Base-by-base conservation (phyloP, 2,888 invertebrate genomes). In the Drosophila basisetae region DNA sequence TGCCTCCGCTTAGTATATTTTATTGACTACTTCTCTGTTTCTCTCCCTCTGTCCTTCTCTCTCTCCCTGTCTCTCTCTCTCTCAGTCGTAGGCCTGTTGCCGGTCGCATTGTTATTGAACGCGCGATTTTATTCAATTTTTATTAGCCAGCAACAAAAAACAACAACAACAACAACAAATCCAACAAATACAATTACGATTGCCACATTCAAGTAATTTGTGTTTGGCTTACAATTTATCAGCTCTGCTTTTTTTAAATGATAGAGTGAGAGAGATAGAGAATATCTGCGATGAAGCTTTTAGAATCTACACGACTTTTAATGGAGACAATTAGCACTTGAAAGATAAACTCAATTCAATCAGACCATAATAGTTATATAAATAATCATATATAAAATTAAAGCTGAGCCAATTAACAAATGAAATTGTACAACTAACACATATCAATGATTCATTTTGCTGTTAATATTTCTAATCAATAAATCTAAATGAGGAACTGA, bases 81-180 rank as follows among this genome's bases (percentile, higher is more conserved):
- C 0, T 13, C 39, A 9, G 47, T 25, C 22, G 16, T 25, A n/a
- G 52, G 4, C 30, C 35, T 13, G 31, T 59, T 52, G 52, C 53
- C 30, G 31, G 41, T 25, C 28, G 49, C 58, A 69, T 54, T 64
- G 49, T 80, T 84, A 86, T 89, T 89, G 89, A 86, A 76, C 66
- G 86, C 76, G 84, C 84, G 84, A 89, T 81, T 86, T 86, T 89
- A 89, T 89, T 84, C 81, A 89, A 86, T 87, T 89, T 87, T 87
- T 84, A 89, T 82, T 80, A 84, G 68, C 66, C 25, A 67, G 53
- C 78, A 83, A 72, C 62, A 73, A 52, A 53, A 49, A 59, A 54
- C 52, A 47, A 25, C 16, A 37, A 18, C 35, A 60, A 43, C 9
- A 35, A 43, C 43, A 54, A 31, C 31, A 31, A 30, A 30, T 7